Evolutionary conservation across 2,113 vertebrate genomes (phyloP), one percentile per base, ranked within the genome.

Genomic region (Emydura subglobosa): DNA sequence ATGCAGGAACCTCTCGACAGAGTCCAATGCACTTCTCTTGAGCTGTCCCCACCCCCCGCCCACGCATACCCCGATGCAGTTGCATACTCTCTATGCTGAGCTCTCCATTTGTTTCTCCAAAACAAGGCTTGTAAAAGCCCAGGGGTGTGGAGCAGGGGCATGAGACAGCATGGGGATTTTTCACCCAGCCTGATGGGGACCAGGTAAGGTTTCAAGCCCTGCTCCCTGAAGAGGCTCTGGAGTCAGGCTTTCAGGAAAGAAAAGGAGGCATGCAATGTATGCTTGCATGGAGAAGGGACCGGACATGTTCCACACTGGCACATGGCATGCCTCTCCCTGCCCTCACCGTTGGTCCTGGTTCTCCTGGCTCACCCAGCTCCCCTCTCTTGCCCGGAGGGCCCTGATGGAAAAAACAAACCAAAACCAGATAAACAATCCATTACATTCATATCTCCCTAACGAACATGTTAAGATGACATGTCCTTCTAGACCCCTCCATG

Each of bases 351-450:
- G 87, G 83, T 50, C 99, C 99, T 0, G 83, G 59, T n/a, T 88
- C 93, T 47, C 99, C 99, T 1, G 82, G 89, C 19, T 95, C 76
- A 51, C 99, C 99, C 1, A 86, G 97, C 51, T 93, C 84, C 57
- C 99, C 99, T 87, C 97, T 97, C 1, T 96, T 98, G 68, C 99
- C 99, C 6, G 86, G 68, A 34, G 83, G 84, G 1, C 99, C 99
- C 99, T 99, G 88, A 42, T 44, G 79, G 51, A 84, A 7, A 53
- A 85, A 88, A 92, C n/a, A 34, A 3, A 79, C 39, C 12, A 25
- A 68, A 11, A 17, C 57, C 55, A 11, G 5, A 11, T 13, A 27
- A 27, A 49, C 42, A 78, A 29, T 8, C 42, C 24, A 16, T 29
- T 13, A 47, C 42, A 78, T 29, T 13, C 25, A 25, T 14, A 78